Conservation (phyloP, 2,888 invertebrate species). For the Folsomia manolachei region DNA sequence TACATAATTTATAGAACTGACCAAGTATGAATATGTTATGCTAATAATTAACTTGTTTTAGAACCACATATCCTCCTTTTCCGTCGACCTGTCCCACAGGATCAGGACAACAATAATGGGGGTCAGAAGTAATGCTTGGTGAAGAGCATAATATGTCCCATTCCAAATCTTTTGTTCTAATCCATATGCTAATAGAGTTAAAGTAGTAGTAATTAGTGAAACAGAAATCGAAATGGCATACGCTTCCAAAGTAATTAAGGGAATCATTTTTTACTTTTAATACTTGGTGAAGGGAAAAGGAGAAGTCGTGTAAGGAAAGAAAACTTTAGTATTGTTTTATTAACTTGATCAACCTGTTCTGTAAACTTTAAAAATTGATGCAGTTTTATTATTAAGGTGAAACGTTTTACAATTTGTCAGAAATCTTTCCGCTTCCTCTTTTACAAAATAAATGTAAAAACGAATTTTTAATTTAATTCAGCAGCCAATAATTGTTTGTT, state of each 20-base stretch:
- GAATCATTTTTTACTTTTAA: not conserved
- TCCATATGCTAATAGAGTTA: not conserved
- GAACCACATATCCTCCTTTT: conserved; percentile 90
- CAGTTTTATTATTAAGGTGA: too few relatives aligned
- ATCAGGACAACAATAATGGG: conserved; percentile 14
- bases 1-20: too few relatives aligned
- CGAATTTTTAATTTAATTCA: not conserved
- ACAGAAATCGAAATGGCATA: not conserved
- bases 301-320: not conserved
- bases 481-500: too few relatives aligned
- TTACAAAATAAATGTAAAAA: not conserved
- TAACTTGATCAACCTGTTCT: too few relatives aligned
- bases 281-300: not conserved
- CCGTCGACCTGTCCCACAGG: conserved; percentile 36
- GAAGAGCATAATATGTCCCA: not conserved
- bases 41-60: conserved; percentile 52
- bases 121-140: not conserved
- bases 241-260: not conserved
- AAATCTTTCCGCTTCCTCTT: not conserved
- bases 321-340: not conserved
- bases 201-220: not conserved
- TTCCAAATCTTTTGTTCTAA: not conserved
- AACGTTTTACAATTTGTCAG: too few relatives aligned
- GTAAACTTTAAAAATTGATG: too few relatives aligned
- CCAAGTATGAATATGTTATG: too few relatives aligned